Evolutionary conservation across 2,797 vertebrate genomes (phyloP), one percentile per base, ranked within the genome.

Genomic region (Xyrichtys novacula): DNA sequence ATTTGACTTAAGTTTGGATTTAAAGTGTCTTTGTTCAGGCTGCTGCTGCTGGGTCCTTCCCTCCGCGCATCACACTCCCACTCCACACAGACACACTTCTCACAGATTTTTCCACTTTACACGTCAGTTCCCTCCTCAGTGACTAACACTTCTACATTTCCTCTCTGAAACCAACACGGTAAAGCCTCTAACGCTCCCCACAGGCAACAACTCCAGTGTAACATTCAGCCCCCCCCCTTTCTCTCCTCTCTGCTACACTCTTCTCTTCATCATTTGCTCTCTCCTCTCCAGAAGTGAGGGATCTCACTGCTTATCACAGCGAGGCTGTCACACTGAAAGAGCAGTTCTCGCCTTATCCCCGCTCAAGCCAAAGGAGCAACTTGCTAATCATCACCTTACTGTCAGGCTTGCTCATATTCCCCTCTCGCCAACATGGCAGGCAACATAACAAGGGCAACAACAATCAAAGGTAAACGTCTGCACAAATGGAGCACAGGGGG

Each of bases 11-110:
- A 25, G 10, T 23, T 10, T 34, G 26, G 36, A 34, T 26, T 26
- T 50, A 62, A n/a, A 44, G 65, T 52, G 8, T 16, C 6, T 76
- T 62, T 63, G 46, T 63, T 62, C 29, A 40, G 80, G 79, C 80
- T 88, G 84, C 85, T 86, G 86, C 56, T 53, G 15, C n/a, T n/a
- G 80, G 17, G 65, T 85, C 56, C 71, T 43, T 39, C n/a, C 70
- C 63, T 68, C 49, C 34, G 31, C 26, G 65, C 14, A 14, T 32
- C 66, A 62, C 68, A 74, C 42, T 15, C 10, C 32, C 75, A 28
- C 66, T 43, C 47, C 62, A 22, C 48, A 15, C 75, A 71, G 22
- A 70, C 71, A 65, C 66, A 5, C 31, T 46, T 47, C 38, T 22
- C 7, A n/a, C n/a, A 34, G 16, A n/a, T 53, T 32, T 65, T 55